Evolutionary conservation across 2,113 vertebrate genomes (phyloP).

Genomic region (Ramphastos sulfuratus): DNA sequence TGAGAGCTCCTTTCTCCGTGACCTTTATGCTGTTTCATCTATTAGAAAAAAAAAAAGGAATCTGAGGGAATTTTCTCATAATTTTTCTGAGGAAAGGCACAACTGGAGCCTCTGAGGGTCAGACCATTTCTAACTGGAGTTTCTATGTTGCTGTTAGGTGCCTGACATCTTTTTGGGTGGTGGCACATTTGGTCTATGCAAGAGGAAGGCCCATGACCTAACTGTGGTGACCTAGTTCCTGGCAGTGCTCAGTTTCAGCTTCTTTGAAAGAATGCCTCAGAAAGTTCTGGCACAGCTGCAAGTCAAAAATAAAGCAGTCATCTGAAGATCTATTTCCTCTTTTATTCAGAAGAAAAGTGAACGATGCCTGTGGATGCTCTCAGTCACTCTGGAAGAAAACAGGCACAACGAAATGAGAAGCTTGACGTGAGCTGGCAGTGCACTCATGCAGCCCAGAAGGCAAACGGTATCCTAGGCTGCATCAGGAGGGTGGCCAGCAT

Average conservation of each 20-base stretch:
- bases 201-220: neutral
- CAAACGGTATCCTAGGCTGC: no score
- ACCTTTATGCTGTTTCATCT: neutral
- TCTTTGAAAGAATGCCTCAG: conserved; percentile 22
- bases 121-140: neutral
- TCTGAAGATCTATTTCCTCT: neutral
- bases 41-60: neutral
- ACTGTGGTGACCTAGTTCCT: neutral
- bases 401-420: neutral
- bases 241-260: neutral
- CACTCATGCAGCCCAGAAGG: neutral
- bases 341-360: neutral
- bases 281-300: accelerated
- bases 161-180: neutral
- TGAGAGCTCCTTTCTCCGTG: neutral
- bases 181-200: accelerated
- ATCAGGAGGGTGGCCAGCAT: no score
- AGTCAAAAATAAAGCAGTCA: neutral
- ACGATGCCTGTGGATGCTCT: neutral
- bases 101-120: neutral
- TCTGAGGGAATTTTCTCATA: neutral
- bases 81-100: neutral
- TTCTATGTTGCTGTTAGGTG: neutral
- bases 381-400: neutral
- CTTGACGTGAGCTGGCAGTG: neutral